Conservation (phyloP, 2,797 vertebrate genomes). For the Simalia tracyae region DNA sequence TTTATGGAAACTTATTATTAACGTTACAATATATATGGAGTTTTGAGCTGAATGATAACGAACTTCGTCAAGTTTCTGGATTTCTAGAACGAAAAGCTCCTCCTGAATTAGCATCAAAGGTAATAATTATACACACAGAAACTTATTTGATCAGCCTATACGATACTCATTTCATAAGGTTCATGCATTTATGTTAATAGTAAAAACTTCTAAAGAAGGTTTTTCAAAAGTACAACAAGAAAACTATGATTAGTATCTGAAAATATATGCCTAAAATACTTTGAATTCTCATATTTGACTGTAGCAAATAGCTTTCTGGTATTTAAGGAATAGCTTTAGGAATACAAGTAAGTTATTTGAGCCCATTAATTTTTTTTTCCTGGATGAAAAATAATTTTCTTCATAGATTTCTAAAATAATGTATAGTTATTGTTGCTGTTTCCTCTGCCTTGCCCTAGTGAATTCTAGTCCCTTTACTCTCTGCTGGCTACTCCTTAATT, state of each 20-base stretch:
- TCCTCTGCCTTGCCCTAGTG: background rate
- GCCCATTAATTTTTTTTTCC: background rate
- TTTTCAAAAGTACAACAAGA: background rate
- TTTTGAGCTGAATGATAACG: slow-evolving; percentile 75
- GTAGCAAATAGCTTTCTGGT: background rate
- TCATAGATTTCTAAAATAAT: background rate
- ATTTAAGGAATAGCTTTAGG: background rate
- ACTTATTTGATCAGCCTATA: background rate
- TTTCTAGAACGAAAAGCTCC: slow-evolving; percentile 82
- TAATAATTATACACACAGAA: slow-evolving; percentile 59
- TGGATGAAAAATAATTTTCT: background rate
- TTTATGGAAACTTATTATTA: slow-evolving; percentile 89
- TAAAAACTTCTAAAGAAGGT: background rate
- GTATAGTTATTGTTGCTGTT: background rate
- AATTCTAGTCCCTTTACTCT: slow-evolving; percentile 23
- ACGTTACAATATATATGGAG: slow-evolving; percentile 93
- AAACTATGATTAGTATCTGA: background rate
- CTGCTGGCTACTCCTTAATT: slow-evolving; percentile 19
- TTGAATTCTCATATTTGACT: background rate
- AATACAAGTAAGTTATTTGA: background rate
- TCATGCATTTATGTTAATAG: background rate
- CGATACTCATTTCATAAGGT: background rate
- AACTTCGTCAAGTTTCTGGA: slow-evolving; percentile 75
- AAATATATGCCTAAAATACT: background rate
- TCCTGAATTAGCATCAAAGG: slow-evolving; percentile 89